phyloP scores from a whole-genome alignment of 2,888 invertebrate genomes.

The Pachycephus smyrnensis region DNA sequence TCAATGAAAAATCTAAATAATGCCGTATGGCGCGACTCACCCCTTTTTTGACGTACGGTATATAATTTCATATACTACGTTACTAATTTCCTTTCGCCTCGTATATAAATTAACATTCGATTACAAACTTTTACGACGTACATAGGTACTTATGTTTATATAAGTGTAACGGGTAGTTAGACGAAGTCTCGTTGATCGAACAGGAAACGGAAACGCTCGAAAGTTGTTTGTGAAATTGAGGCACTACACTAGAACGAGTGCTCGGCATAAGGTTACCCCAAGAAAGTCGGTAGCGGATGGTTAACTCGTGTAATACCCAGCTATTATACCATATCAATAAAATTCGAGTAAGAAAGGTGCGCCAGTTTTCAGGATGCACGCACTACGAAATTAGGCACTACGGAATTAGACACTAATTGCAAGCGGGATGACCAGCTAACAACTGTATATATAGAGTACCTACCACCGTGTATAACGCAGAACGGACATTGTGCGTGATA shows the following conservation, averaged over 20 bases:
- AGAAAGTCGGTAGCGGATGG: background rate
- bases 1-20: constrained; percentile 3
- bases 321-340: background rate
- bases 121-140: background rate
- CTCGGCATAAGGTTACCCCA: background rate
- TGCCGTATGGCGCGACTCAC: background rate
- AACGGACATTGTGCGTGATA: background rate
- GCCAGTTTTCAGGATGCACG: background rate
- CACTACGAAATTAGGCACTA: background rate
- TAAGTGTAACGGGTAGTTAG: background rate
- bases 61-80: background rate
- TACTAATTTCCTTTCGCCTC: background rate
- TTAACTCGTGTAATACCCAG: background rate
- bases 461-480: background rate
- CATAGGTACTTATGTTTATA: background rate
- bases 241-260: background rate
- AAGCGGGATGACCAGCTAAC: too few relatives aligned
- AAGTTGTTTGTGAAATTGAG: background rate
- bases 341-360: background rate
- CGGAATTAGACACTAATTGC: background rate
- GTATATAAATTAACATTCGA: background rate
- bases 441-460: background rate
- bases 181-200: background rate
- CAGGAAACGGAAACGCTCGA: background rate
- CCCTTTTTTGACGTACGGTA: background rate